Percentiles rank a stretch among this genome's conserved stretches.
Evolutionary conservation across 2,888 invertebrate species (phyloP).

Genomic region (Agriopis marginaria): DNA sequence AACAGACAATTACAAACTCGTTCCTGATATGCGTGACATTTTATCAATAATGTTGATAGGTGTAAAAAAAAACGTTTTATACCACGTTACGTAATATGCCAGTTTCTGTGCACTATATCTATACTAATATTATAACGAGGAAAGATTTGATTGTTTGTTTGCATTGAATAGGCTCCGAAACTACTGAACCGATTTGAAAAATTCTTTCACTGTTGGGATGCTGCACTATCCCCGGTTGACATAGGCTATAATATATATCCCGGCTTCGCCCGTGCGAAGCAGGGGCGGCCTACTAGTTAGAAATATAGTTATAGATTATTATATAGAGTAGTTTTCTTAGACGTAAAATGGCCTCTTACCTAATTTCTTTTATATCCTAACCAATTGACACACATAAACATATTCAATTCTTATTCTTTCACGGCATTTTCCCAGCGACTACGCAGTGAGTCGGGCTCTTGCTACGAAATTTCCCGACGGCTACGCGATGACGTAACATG

Average conservation of each 20-base stretch:
- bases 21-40: background rate
- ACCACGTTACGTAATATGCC: background rate
- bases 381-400: background rate
- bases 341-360: background rate
- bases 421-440: background rate
- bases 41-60: background rate
- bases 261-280: too few species aligned
- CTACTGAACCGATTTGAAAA: too few species aligned
- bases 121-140: too few species aligned
- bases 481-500: conserved; percentile 28
- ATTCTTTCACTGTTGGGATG: too few species aligned
- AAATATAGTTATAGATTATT: too few species aligned
- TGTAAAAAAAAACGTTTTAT: background rate
- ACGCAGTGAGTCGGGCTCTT: background rate
- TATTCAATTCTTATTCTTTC: background rate
- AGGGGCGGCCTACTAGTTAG: too few species aligned
- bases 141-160: too few species aligned
- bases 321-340: too few species aligned
- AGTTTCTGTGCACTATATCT: too few species aligned
- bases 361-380: background rate
- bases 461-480: conserved; percentile 16
- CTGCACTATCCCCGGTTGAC: too few species aligned
- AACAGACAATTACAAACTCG: background rate
- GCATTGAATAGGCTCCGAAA: too few species aligned
- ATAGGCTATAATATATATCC: too few species aligned